Conservation (phyloP, 1,140 invertebrate genomes). For the Aphidius ervi region DNA sequence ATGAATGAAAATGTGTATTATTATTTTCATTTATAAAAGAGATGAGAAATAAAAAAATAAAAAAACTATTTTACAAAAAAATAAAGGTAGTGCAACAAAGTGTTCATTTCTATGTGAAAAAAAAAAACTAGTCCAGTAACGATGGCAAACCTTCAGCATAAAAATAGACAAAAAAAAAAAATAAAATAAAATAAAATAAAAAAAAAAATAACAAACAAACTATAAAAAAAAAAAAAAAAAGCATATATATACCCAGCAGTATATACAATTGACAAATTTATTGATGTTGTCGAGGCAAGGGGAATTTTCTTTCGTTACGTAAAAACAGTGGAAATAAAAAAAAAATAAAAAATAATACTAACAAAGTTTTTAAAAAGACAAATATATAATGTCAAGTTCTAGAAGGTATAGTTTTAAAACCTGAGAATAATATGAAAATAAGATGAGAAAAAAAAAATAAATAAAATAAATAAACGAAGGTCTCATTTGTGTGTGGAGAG, state of each 20-base stretch:
- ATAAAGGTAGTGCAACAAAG: too few species aligned
- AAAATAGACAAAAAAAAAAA: background rate
- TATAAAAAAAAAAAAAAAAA: background rate
- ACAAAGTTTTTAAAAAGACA: background rate
- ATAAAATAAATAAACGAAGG: constrained; percentile 6
- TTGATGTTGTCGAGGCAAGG: background rate
- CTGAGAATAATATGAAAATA: constrained; percentile 4
- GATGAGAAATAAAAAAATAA: too few species aligned
- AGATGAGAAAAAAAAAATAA: background rate
- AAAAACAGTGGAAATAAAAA: constrained; percentile 3
- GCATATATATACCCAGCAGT: too few species aligned
- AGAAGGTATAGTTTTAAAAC: background rate
- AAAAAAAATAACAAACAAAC: too few species aligned
- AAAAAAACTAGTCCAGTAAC: background rate
- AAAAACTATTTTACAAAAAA: too few species aligned
- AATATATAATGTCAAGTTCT: too few species aligned
- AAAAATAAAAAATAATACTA: background rate
- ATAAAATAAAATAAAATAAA: too few species aligned
- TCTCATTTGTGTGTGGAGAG: background rate
- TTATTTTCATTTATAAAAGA: too few species aligned
- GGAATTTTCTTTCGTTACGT: constrained; percentile 1
- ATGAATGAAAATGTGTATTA: too few species aligned
- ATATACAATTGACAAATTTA: background rate
- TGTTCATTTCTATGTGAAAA: too few species aligned
- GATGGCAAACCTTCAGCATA: background rate